A percentile compares a stretch with the other conserved stretches of the same genome.
Conservation (phyloP, 2,113 vertebrate species). For the Cephalopterus ornatus region DNA sequence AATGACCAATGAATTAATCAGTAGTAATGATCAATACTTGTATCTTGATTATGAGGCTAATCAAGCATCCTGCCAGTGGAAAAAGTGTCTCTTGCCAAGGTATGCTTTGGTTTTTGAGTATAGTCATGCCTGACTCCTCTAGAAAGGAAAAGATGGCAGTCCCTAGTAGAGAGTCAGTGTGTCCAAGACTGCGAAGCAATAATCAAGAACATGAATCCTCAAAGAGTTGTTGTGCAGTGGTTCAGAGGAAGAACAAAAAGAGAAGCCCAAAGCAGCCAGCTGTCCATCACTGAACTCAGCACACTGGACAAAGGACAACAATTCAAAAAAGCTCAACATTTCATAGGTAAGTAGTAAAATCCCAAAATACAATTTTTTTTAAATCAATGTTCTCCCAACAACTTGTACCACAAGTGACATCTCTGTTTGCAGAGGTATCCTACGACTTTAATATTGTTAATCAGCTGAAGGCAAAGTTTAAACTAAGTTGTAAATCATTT, state of each 20-base stretch:
- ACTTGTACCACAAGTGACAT: not conserved
- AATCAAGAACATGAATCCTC: not conserved
- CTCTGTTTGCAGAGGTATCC: not conserved
- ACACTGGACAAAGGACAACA: not conserved
- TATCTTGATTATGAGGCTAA: not conserved
- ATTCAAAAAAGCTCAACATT: not conserved
- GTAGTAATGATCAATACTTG: conserved; percentile 1
- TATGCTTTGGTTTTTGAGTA: not conserved
- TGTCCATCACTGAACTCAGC: not conserved
- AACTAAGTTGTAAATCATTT: not conserved
- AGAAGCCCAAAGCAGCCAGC: not conserved
- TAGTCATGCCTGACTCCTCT: not conserved
- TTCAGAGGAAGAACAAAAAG: not conserved
- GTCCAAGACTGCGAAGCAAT: not conserved
- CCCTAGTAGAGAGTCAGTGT: not conserved
- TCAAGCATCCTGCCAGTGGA: not conserved
- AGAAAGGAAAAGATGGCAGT: not conserved
- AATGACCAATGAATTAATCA: not conserved
- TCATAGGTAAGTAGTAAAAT: not conserved
- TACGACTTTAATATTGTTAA: not conserved
- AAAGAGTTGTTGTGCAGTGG: not conserved
- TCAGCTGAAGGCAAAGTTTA: not conserved
- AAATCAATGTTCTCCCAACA: not conserved
- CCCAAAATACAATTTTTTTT: not conserved
- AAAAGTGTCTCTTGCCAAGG: not conserved